Base-by-base conservation (phyloP, 2,113 vertebrate genomes). In the Ploceus nigricollis region DNA sequence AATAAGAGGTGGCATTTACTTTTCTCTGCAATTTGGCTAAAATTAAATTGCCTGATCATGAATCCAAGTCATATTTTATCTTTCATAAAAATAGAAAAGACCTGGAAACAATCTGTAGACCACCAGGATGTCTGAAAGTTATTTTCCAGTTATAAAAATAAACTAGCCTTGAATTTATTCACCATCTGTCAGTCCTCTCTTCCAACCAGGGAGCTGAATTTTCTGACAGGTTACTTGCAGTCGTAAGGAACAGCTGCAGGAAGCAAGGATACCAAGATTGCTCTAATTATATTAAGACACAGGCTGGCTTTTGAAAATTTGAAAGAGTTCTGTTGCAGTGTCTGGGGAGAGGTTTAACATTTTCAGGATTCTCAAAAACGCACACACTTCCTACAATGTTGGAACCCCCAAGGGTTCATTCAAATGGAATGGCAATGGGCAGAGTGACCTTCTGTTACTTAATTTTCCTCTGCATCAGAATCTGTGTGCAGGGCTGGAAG, bases 71-170 rank as follows among this genome's bases (percentile, higher is more conserved):
- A 50, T 92, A 94, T 93, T 93, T 97, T 96, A 88, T 51, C 33
- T 84, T 93, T 94, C 81, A 94, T 95, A 95, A 93, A 96, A 97
- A 82, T 69, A 81, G 84, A 88, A 95, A 92, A 92, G 73, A 90
- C 50, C 72, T 97, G 91, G 91, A 92, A 96, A 82, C 35, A 96
- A 94, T 93, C 93, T 93, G 87, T 82, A 85, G 94, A 96, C 72
- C 90, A 96, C 76, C 58, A 88, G 64, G 88, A 96, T 93, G 66
- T 30, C 54, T 96, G 87, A 96, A 96, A 96, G 76, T 94, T 87
- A 95, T 94, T 96, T 96, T 96, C 53, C 70, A 88, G 82, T 73
- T 92, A 87, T 96, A 93, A 87, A 97, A 94, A 94, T 92, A 94
- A 95, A 82, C 44, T 42, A 66, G 60, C 50, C 80, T 90, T 97